Conservation (phyloP, 2,113 vertebrate genomes). For the Callipepla squamata region DNA sequence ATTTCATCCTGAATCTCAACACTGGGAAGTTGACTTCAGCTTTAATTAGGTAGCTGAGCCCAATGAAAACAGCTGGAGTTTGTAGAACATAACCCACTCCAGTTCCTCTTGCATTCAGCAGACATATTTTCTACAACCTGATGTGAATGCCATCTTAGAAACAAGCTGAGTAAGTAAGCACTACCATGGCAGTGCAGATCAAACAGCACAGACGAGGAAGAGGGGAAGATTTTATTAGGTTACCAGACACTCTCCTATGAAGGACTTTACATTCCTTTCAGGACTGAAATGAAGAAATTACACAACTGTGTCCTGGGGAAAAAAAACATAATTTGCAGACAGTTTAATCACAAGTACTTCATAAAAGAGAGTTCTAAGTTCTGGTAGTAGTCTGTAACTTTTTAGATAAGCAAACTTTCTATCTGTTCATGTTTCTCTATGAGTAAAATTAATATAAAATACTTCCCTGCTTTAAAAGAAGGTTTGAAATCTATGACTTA, state of each 20-base stretch:
- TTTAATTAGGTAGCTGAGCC: constrained; percentile 34
- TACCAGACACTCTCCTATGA: not conserved
- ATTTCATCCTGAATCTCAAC: constrained; percentile 44
- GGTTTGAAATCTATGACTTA: constrained; percentile 33
- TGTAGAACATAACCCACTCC: not conserved
- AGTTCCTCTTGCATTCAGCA: constrained; percentile 8
- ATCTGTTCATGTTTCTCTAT: not conserved
- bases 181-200: not conserved
- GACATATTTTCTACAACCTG: not conserved
- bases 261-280: not conserved
- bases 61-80: not conserved
- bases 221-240: not conserved
- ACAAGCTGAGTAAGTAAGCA: not conserved
- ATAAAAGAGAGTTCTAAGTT: not conserved
- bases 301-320: not conserved
- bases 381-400: not conserved
- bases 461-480: not conserved
- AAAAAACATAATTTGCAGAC: not conserved
- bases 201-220: not conserved
- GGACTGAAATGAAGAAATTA: not conserved
- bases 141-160: not conserved
- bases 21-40: constrained; percentile 28
- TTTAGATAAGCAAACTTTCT: constrained; percentile 10
- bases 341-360: not conserved
- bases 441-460: not conserved